phyloP scores from a whole-genome alignment of 2,113 vertebrate species.

The Elachura formosa region DNA sequence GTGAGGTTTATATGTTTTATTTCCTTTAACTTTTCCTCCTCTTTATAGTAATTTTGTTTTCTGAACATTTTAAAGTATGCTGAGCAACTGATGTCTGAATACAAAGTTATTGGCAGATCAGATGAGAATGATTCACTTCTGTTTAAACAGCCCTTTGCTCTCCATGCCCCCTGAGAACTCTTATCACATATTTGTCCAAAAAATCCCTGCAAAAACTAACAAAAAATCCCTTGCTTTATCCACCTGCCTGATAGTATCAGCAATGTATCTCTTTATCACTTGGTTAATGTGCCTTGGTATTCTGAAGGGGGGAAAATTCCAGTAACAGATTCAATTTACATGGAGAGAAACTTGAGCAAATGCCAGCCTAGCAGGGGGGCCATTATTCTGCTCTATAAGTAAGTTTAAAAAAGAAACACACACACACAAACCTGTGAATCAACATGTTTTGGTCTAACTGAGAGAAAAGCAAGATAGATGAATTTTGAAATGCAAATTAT shows the following conservation, averaged over 20 bases:
- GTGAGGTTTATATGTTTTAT: neutral
- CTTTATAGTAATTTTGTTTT: neutral
- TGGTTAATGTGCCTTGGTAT: conserved; percentile 75
- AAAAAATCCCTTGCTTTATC: conserved; percentile 39
- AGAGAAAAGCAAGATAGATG: conserved; percentile 74
- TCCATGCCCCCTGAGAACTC: conserved; percentile 64
- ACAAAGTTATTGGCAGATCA: conserved; percentile 70
- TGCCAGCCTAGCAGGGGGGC: conserved; percentile 79
- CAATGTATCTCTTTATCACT: conserved; percentile 75
- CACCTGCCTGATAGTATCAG: conserved; percentile 72
- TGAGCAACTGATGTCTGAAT: conserved; percentile 54
- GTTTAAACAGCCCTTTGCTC: conserved; percentile 71
- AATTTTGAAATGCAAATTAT: conserved; percentile 82
- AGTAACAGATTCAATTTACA: conserved; percentile 79
- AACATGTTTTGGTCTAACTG: conserved; percentile 82
- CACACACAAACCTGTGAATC: conserved; percentile 75
- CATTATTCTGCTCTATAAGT: conserved; percentile 82
- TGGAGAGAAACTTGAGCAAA: conserved; percentile 80
- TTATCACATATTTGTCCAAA: conserved; percentile 77
- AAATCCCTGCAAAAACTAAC: conserved; percentile 50
- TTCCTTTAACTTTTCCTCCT: neutral
- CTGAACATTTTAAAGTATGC: conserved; percentile 26
- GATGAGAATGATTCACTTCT: conserved; percentile 65
- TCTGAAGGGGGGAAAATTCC: conserved; percentile 78
- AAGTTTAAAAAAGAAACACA: conserved; percentile 78